Conservation (phyloP, 2,113 vertebrate species). For the Lucifuga dentata region DNA sequence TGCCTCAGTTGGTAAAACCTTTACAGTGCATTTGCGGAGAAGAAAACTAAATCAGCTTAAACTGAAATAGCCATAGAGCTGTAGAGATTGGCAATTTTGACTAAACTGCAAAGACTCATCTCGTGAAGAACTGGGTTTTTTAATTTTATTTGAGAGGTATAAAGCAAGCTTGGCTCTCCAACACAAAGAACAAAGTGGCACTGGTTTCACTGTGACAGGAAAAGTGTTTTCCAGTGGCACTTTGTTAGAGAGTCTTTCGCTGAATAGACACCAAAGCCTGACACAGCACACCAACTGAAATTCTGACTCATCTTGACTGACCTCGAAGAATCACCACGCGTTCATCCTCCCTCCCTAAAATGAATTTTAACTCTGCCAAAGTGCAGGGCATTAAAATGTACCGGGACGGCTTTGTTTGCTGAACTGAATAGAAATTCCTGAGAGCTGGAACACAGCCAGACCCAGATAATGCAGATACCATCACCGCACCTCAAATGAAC, state of each 20-base stretch:
- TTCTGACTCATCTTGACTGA: constrained; percentile 37
- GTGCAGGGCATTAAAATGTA: constrained; percentile 45
- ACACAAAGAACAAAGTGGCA: not conserved
- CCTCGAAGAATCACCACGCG: constrained; percentile 2
- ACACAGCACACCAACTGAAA: not conserved
- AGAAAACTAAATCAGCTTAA: too few species aligned
- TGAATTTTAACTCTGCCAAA: constrained; percentile 27
- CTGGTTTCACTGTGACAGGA: not conserved
- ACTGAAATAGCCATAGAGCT: too few species aligned
- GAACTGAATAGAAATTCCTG: not conserved
- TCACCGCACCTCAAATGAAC: constrained; percentile 27
- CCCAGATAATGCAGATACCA: constrained; percentile 3
- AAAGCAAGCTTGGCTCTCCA: too few species aligned
- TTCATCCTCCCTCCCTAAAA: constrained; percentile 28
- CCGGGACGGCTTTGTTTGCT: constrained; percentile 25
- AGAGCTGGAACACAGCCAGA: constrained; percentile 11
- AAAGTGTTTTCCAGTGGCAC: not conserved
- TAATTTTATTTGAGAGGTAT: too few species aligned
- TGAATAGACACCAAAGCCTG: not conserved
- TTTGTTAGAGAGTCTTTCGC: not conserved
- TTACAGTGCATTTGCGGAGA: too few species aligned
- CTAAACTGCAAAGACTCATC: too few species aligned
- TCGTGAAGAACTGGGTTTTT: too few species aligned
- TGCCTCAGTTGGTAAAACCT: too few species aligned
- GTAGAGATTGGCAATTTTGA: too few species aligned